Evolutionary conservation across 2,113 vertebrate genomes (phyloP).

Genomic region (Procavia capensis): DNA sequence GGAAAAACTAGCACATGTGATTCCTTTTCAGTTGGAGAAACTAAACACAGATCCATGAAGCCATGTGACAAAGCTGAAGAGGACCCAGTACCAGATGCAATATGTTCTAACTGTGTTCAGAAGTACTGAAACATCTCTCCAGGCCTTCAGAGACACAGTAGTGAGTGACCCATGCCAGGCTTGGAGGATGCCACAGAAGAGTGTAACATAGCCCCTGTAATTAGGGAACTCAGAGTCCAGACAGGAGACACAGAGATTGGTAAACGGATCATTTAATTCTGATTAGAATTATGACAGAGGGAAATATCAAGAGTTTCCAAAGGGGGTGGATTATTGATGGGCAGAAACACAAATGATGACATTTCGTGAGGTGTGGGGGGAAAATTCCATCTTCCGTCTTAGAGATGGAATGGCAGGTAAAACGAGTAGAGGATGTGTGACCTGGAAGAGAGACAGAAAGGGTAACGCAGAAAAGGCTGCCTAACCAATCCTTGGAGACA

Average conservation of each 20-base stretch:
- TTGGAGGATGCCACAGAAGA: no score
- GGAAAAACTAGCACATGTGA: no score
- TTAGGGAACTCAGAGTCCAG: not conserved
- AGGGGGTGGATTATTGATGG: not conserved
- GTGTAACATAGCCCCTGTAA: no score
- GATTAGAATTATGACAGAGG: not conserved
- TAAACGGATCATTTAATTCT: not conserved
- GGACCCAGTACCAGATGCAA: not conserved
- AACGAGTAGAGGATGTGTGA: no score
- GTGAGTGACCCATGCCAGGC: not conserved
- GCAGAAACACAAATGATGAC: not conserved
- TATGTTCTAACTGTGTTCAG: not conserved
- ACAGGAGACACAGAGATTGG: not conserved
- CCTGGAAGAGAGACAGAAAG: not conserved
- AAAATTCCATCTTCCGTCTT: fast-evolving
- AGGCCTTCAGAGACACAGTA: not conserved
- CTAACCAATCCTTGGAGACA: fast-evolving
- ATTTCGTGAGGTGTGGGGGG: not conserved
- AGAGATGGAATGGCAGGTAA: no score
- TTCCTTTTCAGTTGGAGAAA: not conserved
- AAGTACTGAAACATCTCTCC: not conserved
- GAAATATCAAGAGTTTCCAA: not conserved
- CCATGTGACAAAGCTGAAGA: not conserved
- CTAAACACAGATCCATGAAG: not conserved
- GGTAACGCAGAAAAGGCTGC: not conserved